Conservation (phyloP, 2,113 vertebrate genomes). For the Osmerus eperlanus region DNA sequence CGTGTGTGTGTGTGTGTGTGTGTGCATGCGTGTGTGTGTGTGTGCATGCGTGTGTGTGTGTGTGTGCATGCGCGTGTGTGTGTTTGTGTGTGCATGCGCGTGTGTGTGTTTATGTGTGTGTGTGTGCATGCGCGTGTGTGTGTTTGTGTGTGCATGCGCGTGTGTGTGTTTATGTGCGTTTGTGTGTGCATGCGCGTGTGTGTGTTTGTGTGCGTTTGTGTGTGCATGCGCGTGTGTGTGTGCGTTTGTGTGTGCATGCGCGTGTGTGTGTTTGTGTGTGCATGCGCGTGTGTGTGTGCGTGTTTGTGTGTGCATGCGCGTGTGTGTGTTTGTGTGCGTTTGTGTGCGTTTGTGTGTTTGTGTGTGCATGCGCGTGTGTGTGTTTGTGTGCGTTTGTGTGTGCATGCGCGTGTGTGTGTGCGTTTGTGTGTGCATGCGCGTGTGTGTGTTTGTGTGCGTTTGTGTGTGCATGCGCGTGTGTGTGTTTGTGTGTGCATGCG, state of each 20-base stretch:
- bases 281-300: slow-evolving; percentile 14
- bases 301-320: slow-evolving; percentile 4
- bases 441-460: background rate
- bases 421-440: slow-evolving; percentile 17
- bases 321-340: background rate
- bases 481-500: no score
- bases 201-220: background rate
- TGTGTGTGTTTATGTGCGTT: no score
- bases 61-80: slow-evolving; percentile 6
- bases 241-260: no score
- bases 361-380: background rate
- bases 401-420: slow-evolving; percentile 13
- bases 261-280: slow-evolving; percentile 37
- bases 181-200: slow-evolving; percentile 17
- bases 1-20: background rate
- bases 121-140: background rate
- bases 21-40: no score
- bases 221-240: no score
- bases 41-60: slow-evolving; percentile 30
- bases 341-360: no score
- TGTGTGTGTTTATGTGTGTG: no score
- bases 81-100: slow-evolving; percentile 15
- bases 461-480: background rate
- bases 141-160: no score
- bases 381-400: slow-evolving; percentile 17